Base-by-base conservation (phyloP, 2,113 vertebrate genomes). In the Andinoacara biseriatus region DNA sequence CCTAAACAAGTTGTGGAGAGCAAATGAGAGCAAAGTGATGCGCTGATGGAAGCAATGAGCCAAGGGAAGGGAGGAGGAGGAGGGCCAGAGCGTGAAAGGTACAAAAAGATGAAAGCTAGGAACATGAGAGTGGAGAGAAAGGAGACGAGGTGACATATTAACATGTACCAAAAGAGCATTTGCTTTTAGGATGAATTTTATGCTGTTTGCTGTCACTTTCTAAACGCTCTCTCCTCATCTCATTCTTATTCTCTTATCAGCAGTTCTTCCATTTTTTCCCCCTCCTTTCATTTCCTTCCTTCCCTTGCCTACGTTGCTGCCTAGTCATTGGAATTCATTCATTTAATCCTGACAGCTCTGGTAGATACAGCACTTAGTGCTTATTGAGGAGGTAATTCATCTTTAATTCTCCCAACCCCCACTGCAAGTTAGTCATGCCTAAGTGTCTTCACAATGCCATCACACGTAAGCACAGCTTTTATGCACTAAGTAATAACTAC, bases 291-390 rank as follows among this genome's bases (percentile, higher is more conserved):
- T 31, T n/a, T 43, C 17, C 35, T 67, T 35, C 85, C 33, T 24
- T 79, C 67, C 33, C 38, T 38, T 65, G 60, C 60, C 31, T 49
- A 40, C 35, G 57, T 84, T 87, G 83, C 79, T 85, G 83, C 87
- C 87, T 49, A 69, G 83, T 83, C 89, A 87, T 65, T 84, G 78
- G 81, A 83, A 86, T 87, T 76, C 75, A 78, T 91, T 91, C 82
- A 87, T 92, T 92, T 85, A 65, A 58, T 72, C 85, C 58, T 87
- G 91, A 91, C 87, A 90, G 89, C 76, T 86, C 82, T 82, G 75
- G 83, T 63, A 83, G 89, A 88, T 86, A 81, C 76, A 87, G 86
- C 86, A 90, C 90, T 92, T 89, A 87, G 86, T 83, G 78, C 87
- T 86, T 88, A 88, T 86, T 88, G 84, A 77, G 82, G 86, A 81